A percentile compares a stretch with the other conserved stretches of the same genome.
phyloP scores from a whole-genome alignment of 1,140 invertebrate genomes.

The Orussus abietinus region DNA sequence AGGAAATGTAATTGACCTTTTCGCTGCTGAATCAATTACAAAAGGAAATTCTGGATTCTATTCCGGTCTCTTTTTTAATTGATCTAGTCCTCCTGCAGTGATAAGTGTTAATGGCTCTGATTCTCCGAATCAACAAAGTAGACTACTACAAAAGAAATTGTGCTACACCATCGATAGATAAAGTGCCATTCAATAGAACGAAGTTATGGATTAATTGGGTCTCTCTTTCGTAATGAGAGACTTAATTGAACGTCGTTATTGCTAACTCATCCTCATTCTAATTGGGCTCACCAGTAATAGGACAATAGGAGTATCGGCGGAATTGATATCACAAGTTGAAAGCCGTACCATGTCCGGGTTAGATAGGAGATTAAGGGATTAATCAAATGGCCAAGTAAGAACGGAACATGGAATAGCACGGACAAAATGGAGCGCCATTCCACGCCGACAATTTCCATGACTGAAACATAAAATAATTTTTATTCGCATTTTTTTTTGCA shows the following conservation, averaged over 20 bases:
- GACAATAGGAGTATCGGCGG: slow-evolving; percentile 67
- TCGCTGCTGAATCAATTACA: too few species aligned
- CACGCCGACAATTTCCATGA: slow-evolving; percentile 70
- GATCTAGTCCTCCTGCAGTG: too few species aligned
- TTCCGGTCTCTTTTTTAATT: too few species aligned
- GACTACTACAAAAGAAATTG: too few species aligned
- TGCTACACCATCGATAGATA: too few species aligned
- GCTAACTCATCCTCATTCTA: neutral
- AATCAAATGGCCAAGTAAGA: slow-evolving; percentile 52
- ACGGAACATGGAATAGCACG: slow-evolving; percentile 63
- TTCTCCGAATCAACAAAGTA: too few species aligned
- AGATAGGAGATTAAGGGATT: slow-evolving; percentile 57
- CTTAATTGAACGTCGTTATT: slow-evolving; percentile 3
- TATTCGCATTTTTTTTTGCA: neutral
- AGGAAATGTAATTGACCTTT: too few species aligned
- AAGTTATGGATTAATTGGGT: too few species aligned
- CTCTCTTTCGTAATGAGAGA: slow-evolving; percentile 11
- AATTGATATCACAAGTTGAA: slow-evolving; percentile 71
- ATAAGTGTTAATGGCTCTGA: too few species aligned
- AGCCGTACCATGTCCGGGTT: slow-evolving; percentile 66
- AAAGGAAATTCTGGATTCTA: too few species aligned
- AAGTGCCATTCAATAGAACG: too few species aligned
- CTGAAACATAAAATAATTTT: slow-evolving; percentile 28
- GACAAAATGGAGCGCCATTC: slow-evolving; percentile 67
- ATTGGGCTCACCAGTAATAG: slow-evolving; percentile 60